These are phyloP conservation scores for Polydrusus tereticollis DNA, from an alignment of 2,888 invertebrate genomes.

Conservation along the genomic window DNA sequence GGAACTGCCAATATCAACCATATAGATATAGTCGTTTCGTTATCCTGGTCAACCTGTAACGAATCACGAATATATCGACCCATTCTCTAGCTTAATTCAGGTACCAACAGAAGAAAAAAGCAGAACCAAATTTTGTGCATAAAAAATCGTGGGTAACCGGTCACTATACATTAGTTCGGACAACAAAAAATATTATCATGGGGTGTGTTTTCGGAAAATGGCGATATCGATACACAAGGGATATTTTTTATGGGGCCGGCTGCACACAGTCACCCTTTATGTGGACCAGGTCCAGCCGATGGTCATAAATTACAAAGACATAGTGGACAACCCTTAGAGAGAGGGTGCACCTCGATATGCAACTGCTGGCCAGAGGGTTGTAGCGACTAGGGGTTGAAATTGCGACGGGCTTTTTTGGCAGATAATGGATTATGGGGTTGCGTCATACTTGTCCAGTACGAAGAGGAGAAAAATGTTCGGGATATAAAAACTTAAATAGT, in stretches of 20 bases:
- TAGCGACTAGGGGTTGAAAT: conserved; percentile 39
- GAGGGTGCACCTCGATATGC: conserved; percentile 48
- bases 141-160: conserved; percentile 46
- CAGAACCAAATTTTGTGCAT: background rate
- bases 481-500: background rate
- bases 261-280: conserved; percentile 57
- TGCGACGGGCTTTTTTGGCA: conserved; percentile 41
- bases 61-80: conserved; percentile 16
- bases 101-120: background rate
- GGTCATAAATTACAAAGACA: conserved; percentile 49
- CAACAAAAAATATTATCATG: conserved; percentile 59
- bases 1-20: too few species aligned
- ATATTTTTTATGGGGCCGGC: conserved; percentile 62
- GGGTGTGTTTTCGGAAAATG: conserved; percentile 57
- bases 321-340: conserved; percentile 49
- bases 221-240: conserved; percentile 55
- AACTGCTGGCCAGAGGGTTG: conserved; percentile 48
- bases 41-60: conserved; percentile 18
- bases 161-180: conserved; percentile 56
- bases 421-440: conserved; percentile 41
- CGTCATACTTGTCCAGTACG: conserved; percentile 8
- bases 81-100: background rate
- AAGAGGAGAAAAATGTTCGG: background rate
- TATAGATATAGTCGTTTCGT: too few species aligned
- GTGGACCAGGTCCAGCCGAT: conserved; percentile 63